A percentile compares a stretch with the other conserved stretches of the same genome.
Conservation (phyloP, 2,113 vertebrate species). For the Marcusenius ussheri region DNA sequence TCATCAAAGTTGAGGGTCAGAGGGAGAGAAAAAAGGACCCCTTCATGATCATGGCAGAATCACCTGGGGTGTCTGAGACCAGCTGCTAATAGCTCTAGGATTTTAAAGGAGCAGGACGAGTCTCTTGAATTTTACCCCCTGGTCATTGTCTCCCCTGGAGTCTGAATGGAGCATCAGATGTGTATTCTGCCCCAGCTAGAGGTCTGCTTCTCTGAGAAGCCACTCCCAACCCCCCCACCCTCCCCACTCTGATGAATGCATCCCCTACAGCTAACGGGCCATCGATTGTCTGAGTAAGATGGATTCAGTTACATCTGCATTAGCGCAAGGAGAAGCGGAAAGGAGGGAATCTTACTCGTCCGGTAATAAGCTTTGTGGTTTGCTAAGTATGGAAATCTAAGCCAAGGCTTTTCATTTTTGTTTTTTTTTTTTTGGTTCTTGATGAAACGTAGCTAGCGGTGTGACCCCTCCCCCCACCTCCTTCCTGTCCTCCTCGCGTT, state of each 20-base stretch:
- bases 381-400: constrained; percentile 15
- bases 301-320: constrained; percentile 7
- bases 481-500: neutral
- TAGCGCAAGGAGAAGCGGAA: neutral
- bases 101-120: neutral
- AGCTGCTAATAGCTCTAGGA: neutral
- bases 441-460: neutral
- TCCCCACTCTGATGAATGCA: neutral
- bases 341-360: constrained; percentile 4
- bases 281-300: neutral
- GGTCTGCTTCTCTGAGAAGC: neutral
- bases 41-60: neutral
- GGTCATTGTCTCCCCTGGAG: neutral
- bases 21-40: neutral
- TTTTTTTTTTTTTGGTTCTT: neutral
- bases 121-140: neutral
- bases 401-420: constrained; percentile 8
- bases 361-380: constrained; percentile 18
- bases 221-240: neutral
- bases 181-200: neutral
- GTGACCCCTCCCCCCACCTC: neutral
- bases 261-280: neutral
- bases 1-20: neutral
- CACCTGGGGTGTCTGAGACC: neutral
- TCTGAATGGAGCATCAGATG: neutral